Conservation (phyloP, 53 echinoderm and acorn worm species). For the Temnopleurus reevesii region DNA sequence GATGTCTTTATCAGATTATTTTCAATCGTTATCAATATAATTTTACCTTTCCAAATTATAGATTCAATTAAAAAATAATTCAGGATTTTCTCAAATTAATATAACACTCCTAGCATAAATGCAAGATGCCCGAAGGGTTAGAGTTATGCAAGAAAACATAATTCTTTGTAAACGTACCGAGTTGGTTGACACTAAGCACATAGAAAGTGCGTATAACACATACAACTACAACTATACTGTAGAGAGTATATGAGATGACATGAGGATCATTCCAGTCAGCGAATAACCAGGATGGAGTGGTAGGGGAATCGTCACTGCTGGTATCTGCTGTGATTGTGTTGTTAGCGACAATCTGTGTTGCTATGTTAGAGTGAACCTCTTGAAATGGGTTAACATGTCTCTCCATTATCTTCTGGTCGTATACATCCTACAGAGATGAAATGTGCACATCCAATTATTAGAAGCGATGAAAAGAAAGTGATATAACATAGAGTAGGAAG, state of each 20-base stretch:
- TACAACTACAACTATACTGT: not conserved
- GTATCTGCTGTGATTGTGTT: not conserved
- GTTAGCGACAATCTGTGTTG: not conserved
- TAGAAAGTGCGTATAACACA: slow-evolving; percentile 36
- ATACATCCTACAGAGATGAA: not conserved
- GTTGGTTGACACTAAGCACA: slow-evolving; percentile 38
- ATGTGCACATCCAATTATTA: not conserved
- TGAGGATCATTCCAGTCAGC: slow-evolving; percentile 12
- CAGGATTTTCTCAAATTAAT: no score
- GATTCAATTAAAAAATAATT: no score
- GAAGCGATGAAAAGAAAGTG: no score
- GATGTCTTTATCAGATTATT: no score
- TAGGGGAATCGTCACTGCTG: not conserved
- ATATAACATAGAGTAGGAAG: no score
- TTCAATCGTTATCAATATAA: no score
- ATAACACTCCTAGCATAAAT: no score
- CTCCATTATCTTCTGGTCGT: not conserved
- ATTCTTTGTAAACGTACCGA: no score
- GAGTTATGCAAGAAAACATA: no score
- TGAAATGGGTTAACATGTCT: not conserved
- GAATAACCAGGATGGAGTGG: not conserved
- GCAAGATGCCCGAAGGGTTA: no score
- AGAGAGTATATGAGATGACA: slow-evolving; percentile 19
- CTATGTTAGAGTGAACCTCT: not conserved
- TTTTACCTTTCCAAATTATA: no score